phyloP scores from a whole-genome alignment of 2,797 vertebrate genomes.

The Paguma larvata region DNA sequence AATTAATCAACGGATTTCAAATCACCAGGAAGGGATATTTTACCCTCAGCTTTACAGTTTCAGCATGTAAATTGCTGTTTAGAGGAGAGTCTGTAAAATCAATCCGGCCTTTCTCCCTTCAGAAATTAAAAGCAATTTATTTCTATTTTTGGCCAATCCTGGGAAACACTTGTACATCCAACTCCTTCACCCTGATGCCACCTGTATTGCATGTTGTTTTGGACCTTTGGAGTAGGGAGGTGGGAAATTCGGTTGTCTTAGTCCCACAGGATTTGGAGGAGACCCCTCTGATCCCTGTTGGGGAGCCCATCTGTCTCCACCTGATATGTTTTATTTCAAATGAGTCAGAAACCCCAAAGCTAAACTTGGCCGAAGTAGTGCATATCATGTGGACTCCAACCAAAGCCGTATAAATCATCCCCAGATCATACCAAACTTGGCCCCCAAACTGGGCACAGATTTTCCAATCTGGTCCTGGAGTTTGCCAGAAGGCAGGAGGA shows the following conservation, averaged over 20 bases:
- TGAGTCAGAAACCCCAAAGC: conserved; percentile 75
- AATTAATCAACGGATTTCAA: conserved; percentile 81
- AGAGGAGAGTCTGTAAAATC: conserved; percentile 74
- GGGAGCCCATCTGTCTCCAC: conserved; percentile 76
- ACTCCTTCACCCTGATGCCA: conserved; percentile 16
- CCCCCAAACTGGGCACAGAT: conserved; percentile 71
- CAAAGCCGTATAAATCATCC: conserved; percentile 77
- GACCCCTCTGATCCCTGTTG: conserved; percentile 45
- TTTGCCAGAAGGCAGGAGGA: conserved; percentile 81
- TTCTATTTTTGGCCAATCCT: conserved; percentile 81
- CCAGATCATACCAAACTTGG: conserved; percentile 75
- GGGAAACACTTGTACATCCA: conserved; percentile 33
- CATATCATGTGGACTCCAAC: conserved; percentile 68
- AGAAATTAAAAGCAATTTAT: conserved; percentile 82
- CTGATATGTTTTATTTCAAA: conserved; percentile 72
- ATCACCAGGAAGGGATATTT: conserved; percentile 76
- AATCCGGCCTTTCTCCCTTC: conserved; percentile 75
- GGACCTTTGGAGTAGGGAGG: conserved; percentile 55
- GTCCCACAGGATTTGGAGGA: conserved; percentile 62
- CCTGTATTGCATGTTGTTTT: conserved; percentile 29
- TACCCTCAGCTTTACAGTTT: conserved; percentile 75
- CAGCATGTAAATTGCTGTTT: conserved; percentile 79
- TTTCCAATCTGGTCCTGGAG: conserved; percentile 76
- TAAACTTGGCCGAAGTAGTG: conserved; percentile 77
- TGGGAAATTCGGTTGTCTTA: conserved; percentile 34